Evolutionary conservation across 1,140 invertebrate genomes (phyloP).

Genomic region (Micrasema longulum): DNA sequence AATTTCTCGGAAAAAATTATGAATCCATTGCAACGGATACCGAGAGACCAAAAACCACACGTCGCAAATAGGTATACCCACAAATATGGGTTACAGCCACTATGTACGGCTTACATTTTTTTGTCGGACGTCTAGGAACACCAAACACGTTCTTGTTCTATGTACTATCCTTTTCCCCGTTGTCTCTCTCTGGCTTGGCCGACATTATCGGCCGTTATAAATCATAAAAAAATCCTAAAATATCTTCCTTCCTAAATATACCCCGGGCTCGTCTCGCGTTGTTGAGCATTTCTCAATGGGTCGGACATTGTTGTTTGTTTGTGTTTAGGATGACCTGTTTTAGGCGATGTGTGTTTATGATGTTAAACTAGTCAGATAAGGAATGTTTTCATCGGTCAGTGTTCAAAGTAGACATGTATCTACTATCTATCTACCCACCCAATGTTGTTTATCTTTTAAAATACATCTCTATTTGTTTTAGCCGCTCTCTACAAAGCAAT

Average conservation of each 20-base stretch:
- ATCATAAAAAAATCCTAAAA: conserved; percentile 18
- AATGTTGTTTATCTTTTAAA: neutral
- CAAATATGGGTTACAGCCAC: conserved; percentile 16
- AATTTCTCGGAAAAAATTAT: neutral
- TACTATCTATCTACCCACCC: neutral
- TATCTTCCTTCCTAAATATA: neutral
- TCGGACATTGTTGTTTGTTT: neutral
- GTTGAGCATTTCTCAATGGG: conserved; percentile 2
- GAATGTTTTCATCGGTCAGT: neutral
- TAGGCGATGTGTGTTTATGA: neutral
- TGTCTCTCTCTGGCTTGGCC: conserved; percentile 4
- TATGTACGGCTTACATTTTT: neutral
- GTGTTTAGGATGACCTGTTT: conserved; percentile 18
- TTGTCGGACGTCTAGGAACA: conserved; percentile 1
- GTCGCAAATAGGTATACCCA: neutral
- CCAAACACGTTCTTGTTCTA: conserved; percentile 4
- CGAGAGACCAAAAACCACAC: conserved; percentile 18
- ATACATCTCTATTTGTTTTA: too few species aligned
- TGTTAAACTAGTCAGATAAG: neutral
- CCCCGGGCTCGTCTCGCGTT: neutral
- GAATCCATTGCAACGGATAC: conserved; percentile 2
- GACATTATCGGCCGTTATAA: conserved; percentile 25
- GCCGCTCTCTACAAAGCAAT: too few species aligned
- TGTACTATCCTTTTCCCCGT: conserved; percentile 1
- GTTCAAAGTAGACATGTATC: neutral